A percentile compares a stretch with the other conserved stretches of the same genome.
Conservation (phyloP, 1,140 invertebrate species). For the Eumaeus atala region DNA sequence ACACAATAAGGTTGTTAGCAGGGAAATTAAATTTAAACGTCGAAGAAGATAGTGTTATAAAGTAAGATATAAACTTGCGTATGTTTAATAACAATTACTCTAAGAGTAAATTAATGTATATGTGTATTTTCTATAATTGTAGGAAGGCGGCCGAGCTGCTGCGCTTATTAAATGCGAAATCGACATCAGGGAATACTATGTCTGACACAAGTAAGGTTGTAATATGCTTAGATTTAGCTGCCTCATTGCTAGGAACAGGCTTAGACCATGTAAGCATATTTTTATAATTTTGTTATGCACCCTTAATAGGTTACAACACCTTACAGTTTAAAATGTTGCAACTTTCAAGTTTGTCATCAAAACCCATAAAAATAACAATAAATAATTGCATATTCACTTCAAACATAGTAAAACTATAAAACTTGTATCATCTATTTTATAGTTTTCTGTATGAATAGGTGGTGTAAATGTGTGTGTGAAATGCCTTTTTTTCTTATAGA, state of each 20-base stretch:
- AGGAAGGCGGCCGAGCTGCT: slow-evolving; percentile 64
- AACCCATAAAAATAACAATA: no score
- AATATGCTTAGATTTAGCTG: slow-evolving; percentile 55
- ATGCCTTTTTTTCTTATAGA: no score
- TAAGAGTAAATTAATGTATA: background rate
- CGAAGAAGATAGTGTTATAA: slow-evolving; percentile 56
- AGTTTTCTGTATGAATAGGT: no score
- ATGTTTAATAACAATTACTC: background rate
- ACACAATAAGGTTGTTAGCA: slow-evolving; percentile 48
- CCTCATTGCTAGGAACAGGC: slow-evolving; percentile 34
- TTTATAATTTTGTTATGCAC: background rate
- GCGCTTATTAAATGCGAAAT: slow-evolving; percentile 50
- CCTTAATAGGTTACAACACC: no score
- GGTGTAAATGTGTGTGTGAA: no score
- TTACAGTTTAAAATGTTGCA: no score
- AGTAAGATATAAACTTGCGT: slow-evolving; percentile 25
- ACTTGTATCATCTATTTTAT: no score
- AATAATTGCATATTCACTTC: background rate
- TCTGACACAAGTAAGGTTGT: slow-evolving; percentile 57
- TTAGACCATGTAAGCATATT: slow-evolving; percentile 41
- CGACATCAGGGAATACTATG: slow-evolving; percentile 43
- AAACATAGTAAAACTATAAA: no score
- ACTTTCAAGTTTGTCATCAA: background rate
- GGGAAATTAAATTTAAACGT: slow-evolving; percentile 46
- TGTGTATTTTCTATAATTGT: slow-evolving; percentile 23